A percentile compares a stretch with the other conserved stretches of the same genome.
phyloP scores from a whole-genome alignment of 2,888 invertebrate species.

The Stenoptilia bipunctidactyla region DNA sequence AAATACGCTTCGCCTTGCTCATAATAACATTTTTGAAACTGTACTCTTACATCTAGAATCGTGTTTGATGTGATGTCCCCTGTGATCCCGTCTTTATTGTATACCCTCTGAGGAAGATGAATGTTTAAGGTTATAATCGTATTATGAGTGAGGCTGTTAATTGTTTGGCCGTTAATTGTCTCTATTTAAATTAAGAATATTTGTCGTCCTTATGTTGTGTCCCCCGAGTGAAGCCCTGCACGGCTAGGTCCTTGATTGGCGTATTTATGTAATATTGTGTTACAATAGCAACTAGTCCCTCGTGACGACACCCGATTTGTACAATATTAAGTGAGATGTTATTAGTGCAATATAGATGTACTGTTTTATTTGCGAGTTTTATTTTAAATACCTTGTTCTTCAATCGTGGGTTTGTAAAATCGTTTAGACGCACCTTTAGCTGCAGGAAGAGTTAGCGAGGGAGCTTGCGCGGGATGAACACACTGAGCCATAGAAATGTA shows the following conservation, averaged over 20 bases:
- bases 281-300: conserved; percentile 19
- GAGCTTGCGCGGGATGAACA: no score
- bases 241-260: conserved; percentile 34
- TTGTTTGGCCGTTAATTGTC: background rate
- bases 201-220: conserved; percentile 2
- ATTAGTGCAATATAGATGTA: conserved; percentile 69
- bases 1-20: background rate
- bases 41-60: no score
- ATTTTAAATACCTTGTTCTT: conserved; percentile 17
- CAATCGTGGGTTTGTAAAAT: no score
- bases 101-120: no score
- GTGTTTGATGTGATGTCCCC: no score
- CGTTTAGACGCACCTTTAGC: no score
- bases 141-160: no score
- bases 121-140: no score
- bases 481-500: no score
- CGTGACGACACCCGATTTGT: conserved; percentile 47
- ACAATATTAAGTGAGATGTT: conserved; percentile 66
- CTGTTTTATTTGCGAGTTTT: conserved; percentile 43
- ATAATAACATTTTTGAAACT: no score
- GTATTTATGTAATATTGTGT: conserved; percentile 30
- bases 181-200: conserved; percentile 6
- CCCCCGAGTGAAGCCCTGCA: conserved; percentile 28
- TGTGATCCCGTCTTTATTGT: no score
- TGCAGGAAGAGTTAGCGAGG: no score